Conservation (phyloP, 1,140 invertebrate species). For the Brachionus calyciflorus region DNA sequence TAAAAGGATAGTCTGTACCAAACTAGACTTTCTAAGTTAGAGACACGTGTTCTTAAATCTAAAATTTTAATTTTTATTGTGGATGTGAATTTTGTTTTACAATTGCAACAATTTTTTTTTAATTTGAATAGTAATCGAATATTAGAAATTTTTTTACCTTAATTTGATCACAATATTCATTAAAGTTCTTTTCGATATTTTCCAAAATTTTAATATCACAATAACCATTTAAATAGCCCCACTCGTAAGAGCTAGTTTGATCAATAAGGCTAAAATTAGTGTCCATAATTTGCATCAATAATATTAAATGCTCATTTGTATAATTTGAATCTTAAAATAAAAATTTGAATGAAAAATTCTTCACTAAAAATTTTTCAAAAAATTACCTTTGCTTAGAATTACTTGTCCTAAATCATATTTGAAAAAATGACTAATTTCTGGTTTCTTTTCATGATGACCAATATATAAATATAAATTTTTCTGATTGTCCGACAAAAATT, state of each 20-base stretch:
- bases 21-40: no score
- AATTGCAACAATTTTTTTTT: no score
- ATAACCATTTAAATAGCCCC: constrained; percentile 30
- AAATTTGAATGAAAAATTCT: no score
- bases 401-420: constrained; percentile 34
- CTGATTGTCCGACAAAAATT: not conserved
- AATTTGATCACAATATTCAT: constrained; percentile 34
- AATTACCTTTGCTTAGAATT: constrained; percentile 36
- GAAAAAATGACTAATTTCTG: not conserved
- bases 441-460: constrained; percentile 37
- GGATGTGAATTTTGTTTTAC: no score
- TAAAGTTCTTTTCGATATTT: constrained; percentile 38
- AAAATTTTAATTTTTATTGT: no score
- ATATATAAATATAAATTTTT: constrained; percentile 18
- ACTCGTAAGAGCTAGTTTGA: constrained; percentile 3
- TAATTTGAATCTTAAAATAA: constrained; percentile 13
- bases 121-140: no score
- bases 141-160: no score
- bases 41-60: no score
- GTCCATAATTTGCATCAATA: constrained; percentile 40
- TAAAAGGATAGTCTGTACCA: no score
- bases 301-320: constrained; percentile 20
- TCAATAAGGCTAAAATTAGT: constrained; percentile 34
- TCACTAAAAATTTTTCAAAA: no score
- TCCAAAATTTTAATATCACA: constrained; percentile 37